Conservation (phyloP, 2,797 vertebrate species). For the Poeciliopsis presidionis region DNA sequence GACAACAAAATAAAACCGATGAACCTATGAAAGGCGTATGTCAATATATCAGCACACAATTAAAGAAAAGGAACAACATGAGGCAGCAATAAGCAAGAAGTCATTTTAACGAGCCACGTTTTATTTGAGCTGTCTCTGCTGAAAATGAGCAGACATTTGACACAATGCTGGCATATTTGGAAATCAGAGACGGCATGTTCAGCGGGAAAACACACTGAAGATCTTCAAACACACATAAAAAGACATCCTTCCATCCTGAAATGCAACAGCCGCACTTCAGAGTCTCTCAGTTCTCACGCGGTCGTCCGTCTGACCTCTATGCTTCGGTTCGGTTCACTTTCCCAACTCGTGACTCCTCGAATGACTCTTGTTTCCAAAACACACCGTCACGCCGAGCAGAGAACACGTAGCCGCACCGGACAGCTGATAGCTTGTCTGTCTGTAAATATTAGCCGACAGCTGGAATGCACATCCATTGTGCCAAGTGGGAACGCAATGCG, state of each 20-base stretch:
- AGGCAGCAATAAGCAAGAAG: too few species aligned
- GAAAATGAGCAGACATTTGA: neutral
- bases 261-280: neutral
- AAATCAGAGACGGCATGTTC: neutral
- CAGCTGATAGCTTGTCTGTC: constrained; percentile 6
- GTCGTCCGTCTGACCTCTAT: neutral
- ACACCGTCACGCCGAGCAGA: constrained; percentile 7
- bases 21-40: too few species aligned
- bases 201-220: too few species aligned
- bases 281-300: neutral
- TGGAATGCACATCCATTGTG: constrained; percentile 15
- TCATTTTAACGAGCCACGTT: too few species aligned
- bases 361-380: constrained; percentile 8
- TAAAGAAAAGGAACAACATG: too few species aligned
- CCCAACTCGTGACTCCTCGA: neutral
- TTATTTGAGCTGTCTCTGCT: neutral
- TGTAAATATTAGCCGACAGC: constrained; percentile 27
- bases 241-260: neutral
- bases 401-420: neutral
- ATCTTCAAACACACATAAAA: neutral
- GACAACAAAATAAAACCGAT: too few species aligned
- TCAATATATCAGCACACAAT: too few species aligned
- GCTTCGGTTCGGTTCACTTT: constrained; percentile 1
- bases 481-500: neutral
- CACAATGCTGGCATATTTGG: neutral